Evolutionary conservation across 2,888 invertebrate genomes (phyloP), one percentile per base, ranked within the genome.

Genomic region (Lepas anatifera): DNA sequence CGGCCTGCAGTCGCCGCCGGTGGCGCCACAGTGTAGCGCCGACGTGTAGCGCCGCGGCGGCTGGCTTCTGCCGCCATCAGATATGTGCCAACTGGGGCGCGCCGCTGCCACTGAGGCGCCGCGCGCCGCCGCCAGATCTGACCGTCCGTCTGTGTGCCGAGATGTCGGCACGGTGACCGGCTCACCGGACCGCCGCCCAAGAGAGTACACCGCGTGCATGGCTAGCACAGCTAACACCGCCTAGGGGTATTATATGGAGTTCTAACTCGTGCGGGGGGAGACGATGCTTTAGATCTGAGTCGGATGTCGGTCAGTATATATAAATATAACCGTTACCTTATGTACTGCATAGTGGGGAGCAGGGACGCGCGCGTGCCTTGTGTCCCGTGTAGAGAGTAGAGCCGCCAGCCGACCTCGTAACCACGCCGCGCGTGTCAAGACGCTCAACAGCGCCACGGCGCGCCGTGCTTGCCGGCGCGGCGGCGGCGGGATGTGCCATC

Each of bases 281-380:
- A 18, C 41, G 50, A 32, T 58, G 58, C 58, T 58, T 58, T 58
- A 58, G 58, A 58, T 52, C 58, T 58, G 35, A 58, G 58, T 58
- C 58, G 22, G 58, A 35, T 58, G 32, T 35, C 25, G 58, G 58
- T 58, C 58, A 58, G 58, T 58, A 58, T 58, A 58, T 58, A 52
- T 58, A 35, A 13, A 58, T 58, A 52, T 58, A 35, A 13, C 58
- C 58, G 58, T 58, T 58, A 58, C 58, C 32, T 2, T 32, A 10
- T 27, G 52, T 29, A 6, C 29, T 29, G 29, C 29, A 29, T n/a
- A n/a, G n/a, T n/a, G n/a, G n/a, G n/a, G n/a, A n/a, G n/a, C n/a
- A n/a, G n/a, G n/a, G n/a, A n/a, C n/a, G n/a, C n/a, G n/a, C n/a
- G n/a, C n/a, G n/a, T n/a, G n/a, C n/a, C n/a, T n/a, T n/a, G n/a